Percentiles rank a stretch among this genome's conserved stretches.
phyloP scores from a whole-genome alignment of 1,140 invertebrate species.

The Drosophila bocqueti region DNA sequence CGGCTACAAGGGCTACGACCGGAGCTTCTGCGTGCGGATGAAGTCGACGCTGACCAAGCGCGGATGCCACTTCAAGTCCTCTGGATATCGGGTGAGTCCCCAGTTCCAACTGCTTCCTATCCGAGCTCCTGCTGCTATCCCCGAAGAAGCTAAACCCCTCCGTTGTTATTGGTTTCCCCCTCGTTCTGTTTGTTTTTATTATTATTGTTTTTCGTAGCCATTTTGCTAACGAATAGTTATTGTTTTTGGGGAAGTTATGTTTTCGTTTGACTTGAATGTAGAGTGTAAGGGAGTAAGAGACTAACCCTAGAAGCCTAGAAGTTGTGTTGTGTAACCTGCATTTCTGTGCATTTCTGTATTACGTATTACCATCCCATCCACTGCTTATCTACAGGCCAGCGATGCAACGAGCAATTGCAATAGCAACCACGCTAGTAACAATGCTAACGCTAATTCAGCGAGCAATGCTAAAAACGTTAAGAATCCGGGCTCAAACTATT shows the following conservation, averaged over 20 bases:
- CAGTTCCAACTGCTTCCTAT: neutral
- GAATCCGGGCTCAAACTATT: constrained; percentile 85
- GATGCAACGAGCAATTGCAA: constrained; percentile 84
- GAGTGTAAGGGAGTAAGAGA: constrained; percentile 34
- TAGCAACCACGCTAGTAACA: constrained; percentile 73
- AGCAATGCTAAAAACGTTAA: constrained; percentile 85
- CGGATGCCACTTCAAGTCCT: constrained; percentile 99
- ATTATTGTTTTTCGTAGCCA: constrained; percentile 12
- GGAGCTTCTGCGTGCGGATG: constrained; percentile 98
- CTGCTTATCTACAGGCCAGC: constrained; percentile 85
- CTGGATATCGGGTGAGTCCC: constrained; percentile 96
- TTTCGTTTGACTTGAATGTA: constrained; percentile 11
- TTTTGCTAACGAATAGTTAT: constrained; percentile 29
- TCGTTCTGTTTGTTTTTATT: constrained; percentile 21
- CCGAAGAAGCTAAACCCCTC: constrained; percentile 2
- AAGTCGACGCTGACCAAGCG: constrained; percentile 98
- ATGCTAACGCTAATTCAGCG: constrained; percentile 71
- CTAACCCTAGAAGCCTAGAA: constrained; percentile 50
- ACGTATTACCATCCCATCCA: constrained; percentile 83
- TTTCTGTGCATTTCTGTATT: constrained; percentile 56
- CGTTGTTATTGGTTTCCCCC: neutral
- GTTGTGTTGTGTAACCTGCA: constrained; percentile 31
- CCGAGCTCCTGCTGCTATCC: neutral
- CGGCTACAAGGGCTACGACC: constrained; percentile 93
- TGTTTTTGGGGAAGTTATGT: neutral